These are phyloP conservation scores for Mionectes olivaceus DNA, from an alignment of 2,797 vertebrate species.

Conservation along the genomic window DNA sequence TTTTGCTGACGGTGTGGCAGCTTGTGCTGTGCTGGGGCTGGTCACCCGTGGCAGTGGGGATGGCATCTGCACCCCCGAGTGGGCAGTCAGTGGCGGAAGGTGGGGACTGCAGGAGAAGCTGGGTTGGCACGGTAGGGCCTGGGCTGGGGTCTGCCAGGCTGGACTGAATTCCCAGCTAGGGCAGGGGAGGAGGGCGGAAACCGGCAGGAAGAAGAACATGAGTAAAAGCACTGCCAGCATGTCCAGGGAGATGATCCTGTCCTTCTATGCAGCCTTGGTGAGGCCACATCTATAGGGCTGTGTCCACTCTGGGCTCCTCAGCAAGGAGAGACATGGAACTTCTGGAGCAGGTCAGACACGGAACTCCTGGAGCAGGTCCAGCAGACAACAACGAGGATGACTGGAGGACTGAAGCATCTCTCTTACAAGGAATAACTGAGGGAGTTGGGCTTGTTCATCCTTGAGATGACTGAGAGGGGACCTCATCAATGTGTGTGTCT, in stretches of 20 bases:
- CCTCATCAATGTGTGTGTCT: background rate
- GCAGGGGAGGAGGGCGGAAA: accelerated
- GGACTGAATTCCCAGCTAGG: accelerated
- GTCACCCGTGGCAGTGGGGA: background rate
- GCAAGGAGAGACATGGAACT: background rate
- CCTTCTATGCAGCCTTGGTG: background rate
- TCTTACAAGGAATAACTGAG: background rate
- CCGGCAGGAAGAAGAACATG: background rate
- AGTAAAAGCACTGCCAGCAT: background rate
- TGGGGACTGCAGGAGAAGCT: background rate
- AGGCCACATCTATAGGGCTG: background rate
- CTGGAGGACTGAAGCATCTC: background rate
- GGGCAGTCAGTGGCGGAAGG: too few species aligned
- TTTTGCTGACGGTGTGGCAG: accelerated
- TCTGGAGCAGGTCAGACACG: background rate
- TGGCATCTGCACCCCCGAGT: accelerated
- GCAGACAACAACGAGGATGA: background rate
- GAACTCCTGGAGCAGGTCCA: background rate
- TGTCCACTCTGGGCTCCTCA: background rate
- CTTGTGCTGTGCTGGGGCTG: accelerated
- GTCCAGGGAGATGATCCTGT: background rate
- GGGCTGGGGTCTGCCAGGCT: background rate
- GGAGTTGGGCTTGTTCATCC: background rate
- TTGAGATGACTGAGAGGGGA: accelerated
- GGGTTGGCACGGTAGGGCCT: accelerated